Evolutionary conservation across 2,888 invertebrate genomes (phyloP).

Genomic region (Drosophila paranaensis): DNA sequence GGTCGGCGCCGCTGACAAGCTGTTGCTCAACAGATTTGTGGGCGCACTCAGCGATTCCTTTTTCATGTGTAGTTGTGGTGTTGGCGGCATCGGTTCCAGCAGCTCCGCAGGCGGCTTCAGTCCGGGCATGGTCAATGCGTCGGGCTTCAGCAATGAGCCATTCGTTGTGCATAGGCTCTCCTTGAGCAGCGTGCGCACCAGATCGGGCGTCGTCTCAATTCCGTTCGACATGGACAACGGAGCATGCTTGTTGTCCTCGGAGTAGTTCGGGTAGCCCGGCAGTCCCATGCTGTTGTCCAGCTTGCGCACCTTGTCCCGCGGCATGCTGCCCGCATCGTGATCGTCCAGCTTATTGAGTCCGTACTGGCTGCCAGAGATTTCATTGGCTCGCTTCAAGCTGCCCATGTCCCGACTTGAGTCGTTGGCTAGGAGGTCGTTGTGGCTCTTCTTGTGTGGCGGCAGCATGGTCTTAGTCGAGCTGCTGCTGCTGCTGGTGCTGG

Average conservation of each 20-base stretch:
- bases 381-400: conserved; percentile 75
- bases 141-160: conserved; percentile 77
- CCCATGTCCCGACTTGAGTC: conserved; percentile 41
- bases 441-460: conserved; percentile 68
- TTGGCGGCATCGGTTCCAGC: conserved; percentile 75
- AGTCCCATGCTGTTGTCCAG: conserved; percentile 64
- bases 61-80: conserved; percentile 38
- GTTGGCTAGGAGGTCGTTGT: conserved; percentile 56
- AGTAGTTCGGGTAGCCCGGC: conserved; percentile 38
- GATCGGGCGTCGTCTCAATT: conserved; percentile 89
- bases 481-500: neutral
- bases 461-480: conserved; percentile 56
- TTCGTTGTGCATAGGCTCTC: conserved; percentile 86
- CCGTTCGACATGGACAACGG: conserved; percentile 86
- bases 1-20: conserved; percentile 10
- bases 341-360: conserved; percentile 70
- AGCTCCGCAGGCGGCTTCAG: conserved; percentile 82
- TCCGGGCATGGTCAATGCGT: conserved; percentile 74
- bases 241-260: conserved; percentile 65
- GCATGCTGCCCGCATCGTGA: conserved; percentile 57
- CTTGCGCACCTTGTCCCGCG: conserved; percentile 82
- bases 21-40: conserved; percentile 12
- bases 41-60: conserved; percentile 50
- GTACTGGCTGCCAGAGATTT: conserved; percentile 63
- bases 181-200: conserved; percentile 90